Evolutionary conservation across 2,888 invertebrate species (phyloP).

Genomic region (Drosophila birchii): DNA sequence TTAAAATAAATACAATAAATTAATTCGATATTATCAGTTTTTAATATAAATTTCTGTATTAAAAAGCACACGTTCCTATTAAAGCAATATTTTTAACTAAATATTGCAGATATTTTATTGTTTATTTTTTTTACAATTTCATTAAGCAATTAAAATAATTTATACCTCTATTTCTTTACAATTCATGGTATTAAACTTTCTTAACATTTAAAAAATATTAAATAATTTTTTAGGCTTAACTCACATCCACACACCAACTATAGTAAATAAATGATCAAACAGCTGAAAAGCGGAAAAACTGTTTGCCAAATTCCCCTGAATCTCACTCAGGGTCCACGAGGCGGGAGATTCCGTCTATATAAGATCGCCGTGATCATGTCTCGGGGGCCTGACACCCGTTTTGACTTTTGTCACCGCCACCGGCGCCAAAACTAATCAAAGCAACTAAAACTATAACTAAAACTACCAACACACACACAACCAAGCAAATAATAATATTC

Average conservation of each 20-base stretch:
- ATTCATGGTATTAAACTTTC: no score
- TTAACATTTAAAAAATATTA: not conserved
- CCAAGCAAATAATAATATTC: slow-evolving; percentile 23
- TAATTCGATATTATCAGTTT: not conserved
- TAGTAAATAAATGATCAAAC: slow-evolving; percentile 25
- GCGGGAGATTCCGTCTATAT: slow-evolving; percentile 19
- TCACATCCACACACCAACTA: not conserved
- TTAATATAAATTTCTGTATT: not conserved
- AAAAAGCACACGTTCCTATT: no score
- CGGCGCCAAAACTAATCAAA: slow-evolving; percentile 63
- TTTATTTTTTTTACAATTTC: no score
- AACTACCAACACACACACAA: slow-evolving; percentile 22
- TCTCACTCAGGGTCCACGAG: slow-evolving; percentile 17
- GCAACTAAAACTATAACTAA: slow-evolving; percentile 42
- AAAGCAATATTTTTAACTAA: no score
- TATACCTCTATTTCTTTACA: not conserved
- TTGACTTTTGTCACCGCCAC: slow-evolving; percentile 57
- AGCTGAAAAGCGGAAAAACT: slow-evolving; percentile 22
- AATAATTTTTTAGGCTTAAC: slow-evolving; percentile 1
- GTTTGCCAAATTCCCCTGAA: slow-evolving; percentile 34
- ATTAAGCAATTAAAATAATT: not conserved
- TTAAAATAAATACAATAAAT: not conserved
- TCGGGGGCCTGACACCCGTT: slow-evolving; percentile 57
- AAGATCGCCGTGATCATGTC: slow-evolving; percentile 62
- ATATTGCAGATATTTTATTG: no score